Percentiles rank a stretch among this genome's conserved stretches.
Conservation (phyloP, 2,797 vertebrate species). For the Catharus ustulatus region DNA sequence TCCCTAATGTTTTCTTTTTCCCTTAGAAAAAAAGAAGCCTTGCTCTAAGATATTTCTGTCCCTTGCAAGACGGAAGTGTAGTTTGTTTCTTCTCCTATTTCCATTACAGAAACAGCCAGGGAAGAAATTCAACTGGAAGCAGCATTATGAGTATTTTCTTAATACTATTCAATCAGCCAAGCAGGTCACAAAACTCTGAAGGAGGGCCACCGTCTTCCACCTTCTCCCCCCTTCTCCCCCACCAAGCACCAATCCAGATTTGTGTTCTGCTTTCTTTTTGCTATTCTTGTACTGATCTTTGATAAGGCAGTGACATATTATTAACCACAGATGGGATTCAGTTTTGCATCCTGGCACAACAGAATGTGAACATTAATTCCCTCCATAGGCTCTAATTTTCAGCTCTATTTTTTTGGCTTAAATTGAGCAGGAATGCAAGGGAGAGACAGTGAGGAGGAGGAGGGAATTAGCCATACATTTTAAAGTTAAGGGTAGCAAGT, state of each 20-base stretch:
- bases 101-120: constrained; percentile 24
- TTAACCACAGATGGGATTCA: neutral
- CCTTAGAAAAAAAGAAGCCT: neutral
- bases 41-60: neutral
- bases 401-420: neutral
- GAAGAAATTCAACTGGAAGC: constrained; percentile 72
- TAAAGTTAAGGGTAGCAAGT: neutral
- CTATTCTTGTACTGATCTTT: neutral
- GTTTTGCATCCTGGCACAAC: neutral
- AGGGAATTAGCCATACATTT: neutral
- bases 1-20: neutral
- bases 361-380: neutral
- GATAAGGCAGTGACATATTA: neutral
- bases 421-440: neutral
- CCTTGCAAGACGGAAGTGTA: neutral
- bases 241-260: constrained; percentile 61
- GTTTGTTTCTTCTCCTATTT: neutral
- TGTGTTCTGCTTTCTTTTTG: neutral
- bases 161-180: constrained; percentile 49
- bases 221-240: constrained; percentile 32
- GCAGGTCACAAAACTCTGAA: constrained; percentile 47
- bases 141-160: constrained; percentile 70
- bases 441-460: neutral
- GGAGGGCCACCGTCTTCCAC: constrained; percentile 45
- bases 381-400: neutral